Percentiles rank a stretch among this genome's conserved stretches.
Conservation (phyloP, 1,140 invertebrate genomes). For the Scaptodrosophila lebanonensis region DNA sequence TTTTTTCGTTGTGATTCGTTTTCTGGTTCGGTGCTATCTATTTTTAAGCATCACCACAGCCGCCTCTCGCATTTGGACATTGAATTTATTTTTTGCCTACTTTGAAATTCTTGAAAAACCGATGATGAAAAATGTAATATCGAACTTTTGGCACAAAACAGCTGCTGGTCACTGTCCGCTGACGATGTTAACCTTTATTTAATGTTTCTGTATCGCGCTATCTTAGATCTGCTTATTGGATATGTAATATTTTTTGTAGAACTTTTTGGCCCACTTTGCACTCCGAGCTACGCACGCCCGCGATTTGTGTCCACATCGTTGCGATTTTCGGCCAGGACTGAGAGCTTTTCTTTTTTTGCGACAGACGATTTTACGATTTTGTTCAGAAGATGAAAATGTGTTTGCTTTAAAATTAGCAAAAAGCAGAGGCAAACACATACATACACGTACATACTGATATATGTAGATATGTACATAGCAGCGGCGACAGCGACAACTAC, state of each 20-base stretch:
- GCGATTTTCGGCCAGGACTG: conserved; percentile 76
- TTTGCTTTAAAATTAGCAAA: conserved; percentile 70
- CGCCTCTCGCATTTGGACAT: conserved; percentile 51
- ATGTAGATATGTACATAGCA: neutral
- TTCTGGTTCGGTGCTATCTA: conserved; percentile 44
- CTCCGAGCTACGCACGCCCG: conserved; percentile 24
- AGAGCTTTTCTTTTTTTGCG: conserved; percentile 67
- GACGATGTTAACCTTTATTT: too few species aligned
- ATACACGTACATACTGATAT: neutral
- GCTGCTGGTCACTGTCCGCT: too few species aligned
- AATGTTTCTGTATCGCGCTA: too few species aligned
- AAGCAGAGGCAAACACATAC: conserved; percentile 33
- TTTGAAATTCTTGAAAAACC: conserved; percentile 32
- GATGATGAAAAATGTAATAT: neutral
- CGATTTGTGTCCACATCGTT: conserved; percentile 69
- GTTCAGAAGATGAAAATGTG: conserved; percentile 71
- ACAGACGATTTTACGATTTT: conserved; percentile 66
- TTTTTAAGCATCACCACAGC: conserved; percentile 67
- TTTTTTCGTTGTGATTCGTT: conserved; percentile 30
- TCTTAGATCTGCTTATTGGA: too few species aligned
- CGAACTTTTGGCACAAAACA: neutral
- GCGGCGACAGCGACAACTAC: conserved; percentile 6
- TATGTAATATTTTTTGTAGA: too few species aligned
- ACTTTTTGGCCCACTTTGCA: conserved; percentile 5
- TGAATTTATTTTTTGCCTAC: conserved; percentile 64